A percentile compares a stretch with the other conserved stretches of the same genome.
These are phyloP conservation scores for Eupeodes latifasciatus DNA, from an alignment of 2,888 invertebrate genomes.

Conservation along the genomic window DNA sequence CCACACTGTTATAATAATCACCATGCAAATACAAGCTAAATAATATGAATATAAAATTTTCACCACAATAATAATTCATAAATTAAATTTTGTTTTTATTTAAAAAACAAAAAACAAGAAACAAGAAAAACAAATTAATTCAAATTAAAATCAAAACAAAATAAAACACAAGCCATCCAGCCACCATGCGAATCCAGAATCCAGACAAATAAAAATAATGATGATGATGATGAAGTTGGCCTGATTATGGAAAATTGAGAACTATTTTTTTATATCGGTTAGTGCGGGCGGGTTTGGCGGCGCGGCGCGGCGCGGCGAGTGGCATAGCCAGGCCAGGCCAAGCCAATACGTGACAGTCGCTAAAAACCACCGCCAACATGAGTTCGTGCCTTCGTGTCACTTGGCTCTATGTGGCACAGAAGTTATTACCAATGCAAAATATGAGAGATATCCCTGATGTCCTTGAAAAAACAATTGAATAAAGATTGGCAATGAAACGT, in stretches of 20 bases:
- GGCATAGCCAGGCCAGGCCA: neutral
- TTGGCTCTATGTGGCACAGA: conserved; percentile 34
- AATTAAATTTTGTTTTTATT: conserved; percentile 1
- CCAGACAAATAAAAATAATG: conserved; percentile 13
- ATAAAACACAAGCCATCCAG: neutral
- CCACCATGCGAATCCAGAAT: neutral
- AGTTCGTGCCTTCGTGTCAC: conserved; percentile 74
- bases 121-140: conserved; percentile 7
- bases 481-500: conserved; percentile 39
- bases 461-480: conserved; percentile 61
- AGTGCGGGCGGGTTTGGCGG: conserved; percentile 9
- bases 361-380: conserved; percentile 59
- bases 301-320: too few species aligned
- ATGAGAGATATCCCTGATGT: conserved; percentile 44
- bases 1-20: neutral
- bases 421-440: conserved; percentile 60
- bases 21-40: neutral
- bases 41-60: neutral
- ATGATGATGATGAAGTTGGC: neutral
- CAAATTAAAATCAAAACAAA: conserved; percentile 23
- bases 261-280: conserved; percentile 17
- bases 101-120: neutral
- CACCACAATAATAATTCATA: neutral
- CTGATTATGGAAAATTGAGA: neutral
- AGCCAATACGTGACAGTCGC: conserved; percentile 67